These are phyloP conservation scores for Phocides pigmalion DNA, from an alignment of 1,140 invertebrate species.

Conservation along the genomic window DNA sequence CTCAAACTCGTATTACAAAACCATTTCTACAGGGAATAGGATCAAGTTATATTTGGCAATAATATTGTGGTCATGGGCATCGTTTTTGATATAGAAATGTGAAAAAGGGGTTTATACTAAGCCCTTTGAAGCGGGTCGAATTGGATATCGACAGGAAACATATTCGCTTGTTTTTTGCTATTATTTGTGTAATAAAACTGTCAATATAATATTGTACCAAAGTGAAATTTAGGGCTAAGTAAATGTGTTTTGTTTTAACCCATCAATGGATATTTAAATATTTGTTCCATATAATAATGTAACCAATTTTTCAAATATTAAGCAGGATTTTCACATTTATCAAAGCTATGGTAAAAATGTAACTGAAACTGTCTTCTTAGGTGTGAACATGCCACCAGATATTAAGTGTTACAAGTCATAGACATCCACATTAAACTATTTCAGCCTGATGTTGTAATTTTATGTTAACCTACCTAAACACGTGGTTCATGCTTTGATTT, in stretches of 20 bases:
- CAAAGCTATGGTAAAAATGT: too few relatives aligned
- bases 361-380: too few relatives aligned
- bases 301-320: too few relatives aligned
- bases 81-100: slow-evolving; percentile 74
- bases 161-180: slow-evolving; percentile 70
- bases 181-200: slow-evolving; percentile 79
- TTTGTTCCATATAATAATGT: too few relatives aligned
- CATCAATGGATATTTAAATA: too few relatives aligned
- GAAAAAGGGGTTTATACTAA: slow-evolving; percentile 77
- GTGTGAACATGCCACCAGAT: too few relatives aligned
- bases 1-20: slow-evolving; percentile 20
- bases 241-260: background rate
- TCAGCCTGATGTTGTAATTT: too few relatives aligned
- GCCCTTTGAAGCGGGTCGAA: slow-evolving; percentile 80
- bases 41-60: slow-evolving; percentile 76
- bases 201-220: slow-evolving; percentile 64
- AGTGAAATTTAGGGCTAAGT: slow-evolving; percentile 63
- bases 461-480: too few relatives aligned
- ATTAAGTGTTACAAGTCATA: too few relatives aligned
- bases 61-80: slow-evolving; percentile 69
- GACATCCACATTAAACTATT: too few relatives aligned
- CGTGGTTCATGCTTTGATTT: too few relatives aligned
- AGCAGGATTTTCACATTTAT: too few relatives aligned
- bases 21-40: slow-evolving; percentile 46
- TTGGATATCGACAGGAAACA: slow-evolving; percentile 73